Conservation (phyloP, 2,113 vertebrate genomes). For the Myotis davidii region DNA sequence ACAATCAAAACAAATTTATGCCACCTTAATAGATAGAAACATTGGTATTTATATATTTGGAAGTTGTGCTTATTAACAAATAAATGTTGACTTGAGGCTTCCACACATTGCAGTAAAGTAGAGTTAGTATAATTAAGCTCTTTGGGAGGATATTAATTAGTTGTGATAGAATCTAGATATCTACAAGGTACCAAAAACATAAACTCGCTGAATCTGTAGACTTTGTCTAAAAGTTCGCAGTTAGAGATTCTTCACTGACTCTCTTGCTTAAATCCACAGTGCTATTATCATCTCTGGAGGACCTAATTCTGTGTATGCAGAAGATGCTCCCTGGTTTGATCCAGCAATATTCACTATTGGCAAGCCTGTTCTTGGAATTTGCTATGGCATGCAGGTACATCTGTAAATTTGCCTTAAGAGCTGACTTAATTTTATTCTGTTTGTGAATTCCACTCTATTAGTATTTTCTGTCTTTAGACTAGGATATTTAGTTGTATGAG, state of each 20-base stretch:
- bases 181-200: neutral
- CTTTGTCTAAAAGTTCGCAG: neutral
- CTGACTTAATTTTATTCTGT: constrained; percentile 33
- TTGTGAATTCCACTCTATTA: neutral
- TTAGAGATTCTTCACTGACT: neutral
- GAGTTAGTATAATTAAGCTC: neutral
- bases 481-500: constrained; percentile 20
- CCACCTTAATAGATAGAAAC: neutral
- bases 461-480: constrained; percentile 8
- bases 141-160: neutral
- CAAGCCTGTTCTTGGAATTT: constrained; percentile 97
- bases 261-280: constrained; percentile 81
- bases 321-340: constrained; percentile 98
- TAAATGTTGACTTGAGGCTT: neutral
- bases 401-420: neutral
- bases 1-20: neutral
- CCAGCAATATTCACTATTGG: constrained; percentile 98
- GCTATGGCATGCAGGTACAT: constrained; percentile 98
- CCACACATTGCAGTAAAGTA: neutral
- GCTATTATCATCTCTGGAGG: constrained; percentile 99
- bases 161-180: neutral
- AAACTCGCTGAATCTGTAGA: neutral
- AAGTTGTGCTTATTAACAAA: neutral
- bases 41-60: neutral
- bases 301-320: constrained; percentile 98